Base-by-base conservation (phyloP, 2,797 vertebrate genomes). In the Parauchenoglanis ngamensis region DNA sequence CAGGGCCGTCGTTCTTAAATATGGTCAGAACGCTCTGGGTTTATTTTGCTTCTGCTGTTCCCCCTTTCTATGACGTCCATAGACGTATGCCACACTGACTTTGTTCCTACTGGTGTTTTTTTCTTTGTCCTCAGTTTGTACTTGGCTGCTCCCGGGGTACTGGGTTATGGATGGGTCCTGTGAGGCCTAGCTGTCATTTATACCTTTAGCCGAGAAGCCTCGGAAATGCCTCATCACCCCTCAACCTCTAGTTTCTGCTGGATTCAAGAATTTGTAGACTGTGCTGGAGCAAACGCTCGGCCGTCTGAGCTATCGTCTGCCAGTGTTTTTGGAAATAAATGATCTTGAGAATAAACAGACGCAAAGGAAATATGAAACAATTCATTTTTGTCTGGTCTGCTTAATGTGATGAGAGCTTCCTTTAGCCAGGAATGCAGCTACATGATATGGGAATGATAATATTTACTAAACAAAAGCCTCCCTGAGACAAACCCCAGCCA, bases 381-480 rank as follows among this genome's bases (percentile, higher is more conserved):
- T 90, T 86, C 23, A 72, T 90, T 88, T 88, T 84, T 86, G 89
- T 90, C 89, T 7, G 80, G 56, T 91, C 87, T 81, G 88, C 84
- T 88, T 89, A 90, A 86, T 57, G 67, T 91, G 87, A 90, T 86
- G 81, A 65, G 87, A 86, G 84, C n/a, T 85, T 87, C 84, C 86
- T 88, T 78, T 84, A 73, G 87, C 73, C 49, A 85, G 75, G 89
- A 92, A 85, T 40, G 73, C 81, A 87, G 87, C 86, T 83, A 91
- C 83, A 79, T 77, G 17, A 87, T 63, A 25, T 57, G 10, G 77
- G 90, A 90, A 91, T 91, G 88, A 88, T 90, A 92, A 88, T 91
- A 90, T 92, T 91, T 91, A 90, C 86, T 76, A 88, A 91, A 90
- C 87, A 81, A 89, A 92, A 79, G 75, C 82, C 88, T 86, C 82